Base-by-base conservation (phyloP, 2,888 invertebrate species). In the Beris chalybata region DNA sequence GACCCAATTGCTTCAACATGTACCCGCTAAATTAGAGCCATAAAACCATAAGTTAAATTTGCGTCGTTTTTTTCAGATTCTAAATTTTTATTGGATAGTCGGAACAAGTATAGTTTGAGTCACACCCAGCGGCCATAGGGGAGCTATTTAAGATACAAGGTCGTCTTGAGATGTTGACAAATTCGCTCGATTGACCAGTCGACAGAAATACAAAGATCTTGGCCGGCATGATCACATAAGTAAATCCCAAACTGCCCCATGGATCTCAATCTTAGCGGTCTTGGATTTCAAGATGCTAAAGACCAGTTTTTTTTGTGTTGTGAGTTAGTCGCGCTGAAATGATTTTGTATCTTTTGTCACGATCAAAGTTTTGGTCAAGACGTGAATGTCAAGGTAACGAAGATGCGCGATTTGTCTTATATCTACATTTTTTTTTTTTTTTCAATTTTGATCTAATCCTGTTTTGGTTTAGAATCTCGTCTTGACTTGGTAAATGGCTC, bases 121-220 rank as follows among this genome's bases (percentile, higher is more conserved):
- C 59, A 59, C 59, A 48, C 32, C 59, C 32, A 59, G 9, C n/a
- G 9, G 50, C 13, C 12, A 32, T 47, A 48, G 29, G 12, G 31
- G 12, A 38, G 48, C 59, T 50, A 59, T 59, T 59, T 13, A 13
- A 58, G 32, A 15, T 47, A 32, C 59, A 59, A 59, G 59, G 59
- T 59, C 59, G 59, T 50, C 32, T 32, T 32, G 50, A 59, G 48
- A 50, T 59, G 59, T 59, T 59, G 48, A 48, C 48, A 48, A 32
- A 47, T 4, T 22, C n/a, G 22, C 38, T 15, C 15, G 59, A 11
- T 31, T 13, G 48, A 22, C 15, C 13, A 48, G 50, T 2, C 31
- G 31, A 15, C 53, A 7, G 22, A 22, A 22, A 22, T 22, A 22
- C 22, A 22, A 22, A 22, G 2, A 22, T 22, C 22, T 22, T 22